Conservation (phyloP, 2,797 vertebrate genomes). For the Acanthurus lineatus region DNA sequence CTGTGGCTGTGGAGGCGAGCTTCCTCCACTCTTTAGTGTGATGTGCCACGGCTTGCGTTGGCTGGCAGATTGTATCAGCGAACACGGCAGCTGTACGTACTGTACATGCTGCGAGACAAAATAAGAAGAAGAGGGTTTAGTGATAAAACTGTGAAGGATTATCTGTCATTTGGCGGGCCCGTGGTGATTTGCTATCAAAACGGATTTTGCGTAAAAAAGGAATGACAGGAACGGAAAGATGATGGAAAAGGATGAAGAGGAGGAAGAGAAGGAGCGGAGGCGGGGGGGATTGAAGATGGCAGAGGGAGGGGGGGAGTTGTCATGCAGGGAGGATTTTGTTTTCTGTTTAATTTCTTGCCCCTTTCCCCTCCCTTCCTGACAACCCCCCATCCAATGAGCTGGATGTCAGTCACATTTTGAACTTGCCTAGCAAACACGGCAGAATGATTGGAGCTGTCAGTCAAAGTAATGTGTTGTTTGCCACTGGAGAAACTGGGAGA, state of each 20-base stretch:
- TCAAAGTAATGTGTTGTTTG: conserved; percentile 80
- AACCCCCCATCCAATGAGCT: conserved; percentile 72
- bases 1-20: conserved; percentile 53
- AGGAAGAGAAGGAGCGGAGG: conserved; percentile 49
- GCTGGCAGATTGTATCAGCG: conserved; percentile 85
- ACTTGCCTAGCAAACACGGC: conserved; percentile 81
- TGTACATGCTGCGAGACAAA: conserved; percentile 76
- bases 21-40: conserved; percentile 74
- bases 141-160: conserved; percentile 87
- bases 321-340: conserved; percentile 75
- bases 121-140: conserved; percentile 79
- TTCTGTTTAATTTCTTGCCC: conserved; percentile 78
- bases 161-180: conserved; percentile 83
- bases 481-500: conserved; percentile 54
- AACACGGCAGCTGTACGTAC: conserved; percentile 82
- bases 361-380: conserved; percentile 57
- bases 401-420: conserved; percentile 81
- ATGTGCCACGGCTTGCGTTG: conserved; percentile 74
- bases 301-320: conserved; percentile 58
- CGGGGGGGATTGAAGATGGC: conserved; percentile 44
- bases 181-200: conserved; percentile 86
- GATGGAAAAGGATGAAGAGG: conserved; percentile 66
- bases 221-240: conserved; percentile 78
- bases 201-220: conserved; percentile 79
- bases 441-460: conserved; percentile 83